phyloP scores from a whole-genome alignment of 1,140 invertebrate genomes.

The Bombyx mandarina region DNA sequence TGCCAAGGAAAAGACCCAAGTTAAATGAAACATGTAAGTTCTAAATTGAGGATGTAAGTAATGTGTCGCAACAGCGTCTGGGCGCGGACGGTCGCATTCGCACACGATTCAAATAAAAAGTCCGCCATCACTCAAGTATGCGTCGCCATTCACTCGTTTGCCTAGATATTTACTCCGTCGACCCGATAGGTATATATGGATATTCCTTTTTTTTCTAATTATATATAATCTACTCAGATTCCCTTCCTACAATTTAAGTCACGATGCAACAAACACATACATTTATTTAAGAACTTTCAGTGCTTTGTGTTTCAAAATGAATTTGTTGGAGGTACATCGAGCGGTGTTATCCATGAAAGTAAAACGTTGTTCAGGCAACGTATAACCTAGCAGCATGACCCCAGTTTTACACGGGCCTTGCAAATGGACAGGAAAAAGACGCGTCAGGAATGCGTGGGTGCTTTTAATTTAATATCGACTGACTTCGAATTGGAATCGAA shows the following conservation, averaged over 20 bases:
- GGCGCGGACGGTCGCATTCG: constrained; percentile 49
- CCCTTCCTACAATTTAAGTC: too few species aligned
- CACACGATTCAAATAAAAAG: constrained; percentile 71
- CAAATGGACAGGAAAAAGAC: constrained; percentile 71
- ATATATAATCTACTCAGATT: too few species aligned
- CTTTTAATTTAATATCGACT: constrained; percentile 70
- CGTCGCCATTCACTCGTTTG: constrained; percentile 60
- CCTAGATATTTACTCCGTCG: constrained; percentile 54
- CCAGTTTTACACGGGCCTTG: constrained; percentile 62
- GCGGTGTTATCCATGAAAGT: constrained; percentile 29
- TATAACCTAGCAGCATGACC: constrained; percentile 45
- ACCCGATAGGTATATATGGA: background rate
- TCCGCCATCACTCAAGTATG: constrained; percentile 68
- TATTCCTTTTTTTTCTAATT: too few species aligned
- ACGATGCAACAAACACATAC: too few species aligned
- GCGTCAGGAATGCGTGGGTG: constrained; percentile 65
- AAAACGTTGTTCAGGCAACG: constrained; percentile 19
- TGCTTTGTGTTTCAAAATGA: too few species aligned
- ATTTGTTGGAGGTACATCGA: too few species aligned
- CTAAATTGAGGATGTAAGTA: constrained; percentile 15
- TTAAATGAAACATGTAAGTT: background rate
- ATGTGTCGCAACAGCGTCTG: constrained; percentile 21
- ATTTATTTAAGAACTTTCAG: too few species aligned
- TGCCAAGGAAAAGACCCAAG: too few species aligned
- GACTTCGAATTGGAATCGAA: constrained; percentile 68